phyloP scores from a whole-genome alignment of 2,113 vertebrate genomes.

The Hoplias malabaricus region DNA sequence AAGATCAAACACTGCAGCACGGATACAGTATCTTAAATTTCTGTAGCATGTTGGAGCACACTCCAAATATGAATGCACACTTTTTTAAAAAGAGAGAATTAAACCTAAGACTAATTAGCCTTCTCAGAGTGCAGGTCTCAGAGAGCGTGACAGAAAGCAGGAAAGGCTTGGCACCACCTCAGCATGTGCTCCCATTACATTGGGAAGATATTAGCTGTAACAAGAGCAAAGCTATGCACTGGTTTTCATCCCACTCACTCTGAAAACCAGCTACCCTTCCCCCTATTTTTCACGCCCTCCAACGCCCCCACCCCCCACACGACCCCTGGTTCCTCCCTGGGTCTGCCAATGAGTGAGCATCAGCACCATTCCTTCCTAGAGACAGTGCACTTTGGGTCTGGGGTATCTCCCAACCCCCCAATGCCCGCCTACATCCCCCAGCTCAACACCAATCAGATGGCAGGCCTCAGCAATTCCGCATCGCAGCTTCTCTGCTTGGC shows the following conservation, averaged over 20 bases:
- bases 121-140: not conserved
- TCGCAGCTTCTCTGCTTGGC: slow-evolving; percentile 53
- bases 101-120: slow-evolving; percentile 11
- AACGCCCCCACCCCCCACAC: slow-evolving; percentile 3
- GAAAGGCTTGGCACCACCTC: not conserved
- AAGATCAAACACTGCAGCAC: slow-evolving; percentile 19
- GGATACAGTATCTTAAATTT: slow-evolving; percentile 13
- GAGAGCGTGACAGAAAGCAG: not conserved
- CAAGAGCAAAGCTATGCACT: slow-evolving; percentile 41
- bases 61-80: not conserved
- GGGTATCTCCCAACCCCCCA: slow-evolving; percentile 28
- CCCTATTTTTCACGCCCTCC: slow-evolving; percentile 40
- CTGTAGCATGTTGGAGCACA: slow-evolving; percentile 11
- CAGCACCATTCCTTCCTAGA: slow-evolving; percentile 69
- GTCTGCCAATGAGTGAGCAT: slow-evolving; percentile 69
- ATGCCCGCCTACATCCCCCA: slow-evolving; percentile 51
- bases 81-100: slow-evolving; percentile 2
- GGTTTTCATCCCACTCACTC: slow-evolving; percentile 58
- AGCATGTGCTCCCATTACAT: slow-evolving; percentile 25
- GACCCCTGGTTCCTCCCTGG: slow-evolving; percentile 62
- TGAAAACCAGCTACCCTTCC: slow-evolving; percentile 24
- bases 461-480: slow-evolving; percentile 53
- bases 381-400: slow-evolving; percentile 62
- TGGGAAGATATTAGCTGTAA: slow-evolving; percentile 45
- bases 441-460: slow-evolving; percentile 65